Evolutionary conservation across 1,140 invertebrate genomes (phyloP).

Genomic region (Brachystomella parvula): DNA sequence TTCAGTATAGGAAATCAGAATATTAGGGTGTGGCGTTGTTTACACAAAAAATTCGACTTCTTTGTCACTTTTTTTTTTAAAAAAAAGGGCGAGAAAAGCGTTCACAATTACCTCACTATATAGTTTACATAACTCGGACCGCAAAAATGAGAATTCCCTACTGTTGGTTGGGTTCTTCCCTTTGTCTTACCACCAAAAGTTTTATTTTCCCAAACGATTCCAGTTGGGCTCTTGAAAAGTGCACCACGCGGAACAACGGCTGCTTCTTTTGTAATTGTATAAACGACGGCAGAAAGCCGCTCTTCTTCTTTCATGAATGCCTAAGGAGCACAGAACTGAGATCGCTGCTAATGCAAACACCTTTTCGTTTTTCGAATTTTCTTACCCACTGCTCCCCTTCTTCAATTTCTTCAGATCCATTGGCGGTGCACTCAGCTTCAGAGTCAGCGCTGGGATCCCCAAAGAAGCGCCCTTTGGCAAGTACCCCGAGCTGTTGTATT

Average conservation of each 20-base stretch:
- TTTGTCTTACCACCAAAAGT: constrained; percentile 53
- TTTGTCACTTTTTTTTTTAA: no score
- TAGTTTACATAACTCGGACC: no score
- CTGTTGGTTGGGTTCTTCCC: not conserved
- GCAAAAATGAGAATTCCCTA: no score
- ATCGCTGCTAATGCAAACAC: not conserved
- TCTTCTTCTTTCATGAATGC: constrained; percentile 64
- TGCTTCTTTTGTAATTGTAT: constrained; percentile 59
- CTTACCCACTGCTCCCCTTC: constrained; percentile 34
- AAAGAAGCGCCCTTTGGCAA: constrained; percentile 31
- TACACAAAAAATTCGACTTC: no score
- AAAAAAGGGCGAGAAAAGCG: no score
- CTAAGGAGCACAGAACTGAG: not conserved
- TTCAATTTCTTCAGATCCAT: constrained; percentile 28
- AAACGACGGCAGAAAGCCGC: constrained; percentile 58
- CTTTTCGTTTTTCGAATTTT: not conserved
- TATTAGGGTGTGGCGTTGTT: no score
- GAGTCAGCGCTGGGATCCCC: constrained; percentile 32
- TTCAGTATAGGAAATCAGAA: no score
- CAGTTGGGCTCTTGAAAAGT: constrained; percentile 56
- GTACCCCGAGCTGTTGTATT: constrained; percentile 18
- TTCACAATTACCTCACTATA: no score
- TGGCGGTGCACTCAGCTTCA: constrained; percentile 27
- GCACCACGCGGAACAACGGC: constrained; percentile 62
- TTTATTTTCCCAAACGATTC: constrained; percentile 56